Percentiles rank a stretch among this genome's conserved stretches.
These are phyloP conservation scores for Magallana gigas DNA, from an alignment of 1,140 invertebrate genomes.

Conservation along the genomic window DNA sequence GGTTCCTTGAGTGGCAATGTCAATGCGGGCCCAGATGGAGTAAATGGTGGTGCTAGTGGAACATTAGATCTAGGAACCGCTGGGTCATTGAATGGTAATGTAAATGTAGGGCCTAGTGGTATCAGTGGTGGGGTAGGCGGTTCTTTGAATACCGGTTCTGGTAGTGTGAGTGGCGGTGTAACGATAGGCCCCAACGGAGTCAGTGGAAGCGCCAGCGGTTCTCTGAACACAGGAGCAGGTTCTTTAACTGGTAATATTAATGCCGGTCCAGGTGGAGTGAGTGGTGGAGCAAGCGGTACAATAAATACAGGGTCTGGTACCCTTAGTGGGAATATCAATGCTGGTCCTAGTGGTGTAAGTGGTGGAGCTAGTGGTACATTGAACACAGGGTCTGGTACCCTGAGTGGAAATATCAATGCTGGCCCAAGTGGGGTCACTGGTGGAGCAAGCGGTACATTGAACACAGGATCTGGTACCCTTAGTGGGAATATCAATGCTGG, in stretches of 20 bases:
- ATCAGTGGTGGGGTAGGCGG: background rate
- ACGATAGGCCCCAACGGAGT: background rate
- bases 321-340: background rate
- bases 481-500: conserved; percentile 41
- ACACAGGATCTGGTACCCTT: background rate
- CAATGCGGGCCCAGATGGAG: conserved; percentile 40
- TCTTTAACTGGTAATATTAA: conserved; percentile 40
- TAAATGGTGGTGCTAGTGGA: conserved; percentile 28
- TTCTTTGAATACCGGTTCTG: background rate
- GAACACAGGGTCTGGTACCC: background rate
- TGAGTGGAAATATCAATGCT: conserved; percentile 18
- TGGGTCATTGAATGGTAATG: background rate
- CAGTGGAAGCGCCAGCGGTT: conserved; percentile 31
- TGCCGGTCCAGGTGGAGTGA: conserved; percentile 43
- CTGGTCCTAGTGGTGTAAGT: background rate
- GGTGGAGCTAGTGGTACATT: background rate
- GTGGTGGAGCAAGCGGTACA: conserved; percentile 14
- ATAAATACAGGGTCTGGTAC: conserved; percentile 19
- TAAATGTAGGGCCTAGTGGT: conserved; percentile 20
- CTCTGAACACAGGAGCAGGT: conserved; percentile 4
- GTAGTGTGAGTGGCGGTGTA: conserved; percentile 35
- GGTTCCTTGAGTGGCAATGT: conserved; percentile 25
- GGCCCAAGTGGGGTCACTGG: conserved; percentile 30
- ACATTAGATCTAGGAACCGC: conserved; percentile 4
- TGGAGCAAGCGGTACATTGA: conserved; percentile 3